phyloP scores from a whole-genome alignment of 2,797 vertebrate species.

The Echiichthys vipera region DNA sequence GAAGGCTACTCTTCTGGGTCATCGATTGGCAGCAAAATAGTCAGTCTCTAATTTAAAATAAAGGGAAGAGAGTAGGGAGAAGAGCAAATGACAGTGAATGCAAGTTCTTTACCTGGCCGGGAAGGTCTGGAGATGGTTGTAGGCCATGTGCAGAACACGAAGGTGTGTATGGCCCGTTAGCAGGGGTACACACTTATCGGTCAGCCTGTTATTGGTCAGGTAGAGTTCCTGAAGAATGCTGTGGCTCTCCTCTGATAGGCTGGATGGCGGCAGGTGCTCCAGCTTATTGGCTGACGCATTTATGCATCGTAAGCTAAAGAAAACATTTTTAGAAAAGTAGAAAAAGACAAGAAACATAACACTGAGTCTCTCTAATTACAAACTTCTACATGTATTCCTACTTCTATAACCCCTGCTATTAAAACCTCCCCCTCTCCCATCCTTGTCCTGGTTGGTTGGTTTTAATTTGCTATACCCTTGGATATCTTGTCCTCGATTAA shows the following conservation, averaged over 20 bases:
- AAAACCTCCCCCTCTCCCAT: not conserved
- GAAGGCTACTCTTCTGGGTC: too few species aligned
- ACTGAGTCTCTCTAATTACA: conserved; percentile 24
- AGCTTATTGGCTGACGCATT: conserved; percentile 97
- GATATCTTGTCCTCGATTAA: conserved; percentile 24
- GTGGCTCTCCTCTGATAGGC: conserved; percentile 92
- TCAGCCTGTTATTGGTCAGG: conserved; percentile 95
- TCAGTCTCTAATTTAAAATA: not conserved
- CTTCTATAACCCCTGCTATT: conserved; percentile 10
- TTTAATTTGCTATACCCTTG: conserved; percentile 29
- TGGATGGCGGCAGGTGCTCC: conserved; percentile 94
- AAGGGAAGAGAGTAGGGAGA: not conserved
- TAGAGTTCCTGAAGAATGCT: conserved; percentile 96
- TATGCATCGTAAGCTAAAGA: conserved; percentile 90
- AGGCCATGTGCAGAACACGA: conserved; percentile 95
- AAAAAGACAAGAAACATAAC: not conserved
- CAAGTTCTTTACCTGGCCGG: conserved; percentile 90
- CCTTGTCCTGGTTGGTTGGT: not conserved
- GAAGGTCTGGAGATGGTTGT: conserved; percentile 95
- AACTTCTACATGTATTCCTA: conserved; percentile 7
- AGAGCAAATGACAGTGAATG: not conserved
- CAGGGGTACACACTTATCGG: conserved; percentile 95
- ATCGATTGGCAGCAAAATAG: too few species aligned
- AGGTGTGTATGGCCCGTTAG: conserved; percentile 94
- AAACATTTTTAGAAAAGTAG: conserved; percentile 1